These are phyloP conservation scores for Percopsis omiscomaycus DNA, from an alignment of 2,797 vertebrate species.

Conservation along the genomic window DNA sequence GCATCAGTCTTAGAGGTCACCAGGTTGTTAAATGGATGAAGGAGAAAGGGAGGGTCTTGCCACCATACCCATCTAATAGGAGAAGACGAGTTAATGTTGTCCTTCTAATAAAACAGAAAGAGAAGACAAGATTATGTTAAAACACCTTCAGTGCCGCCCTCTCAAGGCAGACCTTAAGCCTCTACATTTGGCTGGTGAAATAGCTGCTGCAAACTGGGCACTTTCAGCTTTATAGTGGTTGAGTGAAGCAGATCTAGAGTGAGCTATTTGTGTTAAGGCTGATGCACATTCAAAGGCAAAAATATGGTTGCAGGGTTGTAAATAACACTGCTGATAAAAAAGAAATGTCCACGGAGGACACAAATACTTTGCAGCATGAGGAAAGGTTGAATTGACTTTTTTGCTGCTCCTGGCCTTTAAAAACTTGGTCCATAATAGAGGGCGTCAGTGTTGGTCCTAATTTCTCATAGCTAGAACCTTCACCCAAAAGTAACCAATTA, in stretches of 20 bases:
- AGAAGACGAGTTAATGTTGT: slow-evolving; percentile 31
- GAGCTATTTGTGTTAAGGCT: slow-evolving; percentile 55
- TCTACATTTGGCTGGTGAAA: slow-evolving; percentile 26
- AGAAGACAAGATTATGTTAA: slow-evolving; percentile 62
- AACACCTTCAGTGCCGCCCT: slow-evolving; percentile 53
- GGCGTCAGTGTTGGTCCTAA: too few relatives aligned
- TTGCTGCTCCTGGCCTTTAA: too few relatives aligned
- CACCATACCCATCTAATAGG: slow-evolving; percentile 10
- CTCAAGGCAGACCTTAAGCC: slow-evolving; percentile 22
- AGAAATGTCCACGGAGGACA: slow-evolving; percentile 40
- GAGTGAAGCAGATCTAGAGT: slow-evolving; percentile 26
- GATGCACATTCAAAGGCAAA: slow-evolving; percentile 37
- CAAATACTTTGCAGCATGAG: slow-evolving; percentile 12
- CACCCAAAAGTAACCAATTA: too few relatives aligned
- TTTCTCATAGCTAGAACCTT: too few relatives aligned
- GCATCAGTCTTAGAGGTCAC: not conserved
- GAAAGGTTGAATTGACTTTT: not conserved
- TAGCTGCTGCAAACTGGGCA: slow-evolving; percentile 5
- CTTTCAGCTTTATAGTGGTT: slow-evolving; percentile 46
- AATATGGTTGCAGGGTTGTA: slow-evolving; percentile 47
- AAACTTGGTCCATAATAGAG: too few relatives aligned
- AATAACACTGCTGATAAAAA: too few relatives aligned
- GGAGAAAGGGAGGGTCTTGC: slow-evolving; percentile 17
- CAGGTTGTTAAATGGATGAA: slow-evolving; percentile 1
- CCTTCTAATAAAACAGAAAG: slow-evolving; percentile 64